Base-by-base conservation (phyloP, 2,888 invertebrate genomes). In the Phortica magna region DNA sequence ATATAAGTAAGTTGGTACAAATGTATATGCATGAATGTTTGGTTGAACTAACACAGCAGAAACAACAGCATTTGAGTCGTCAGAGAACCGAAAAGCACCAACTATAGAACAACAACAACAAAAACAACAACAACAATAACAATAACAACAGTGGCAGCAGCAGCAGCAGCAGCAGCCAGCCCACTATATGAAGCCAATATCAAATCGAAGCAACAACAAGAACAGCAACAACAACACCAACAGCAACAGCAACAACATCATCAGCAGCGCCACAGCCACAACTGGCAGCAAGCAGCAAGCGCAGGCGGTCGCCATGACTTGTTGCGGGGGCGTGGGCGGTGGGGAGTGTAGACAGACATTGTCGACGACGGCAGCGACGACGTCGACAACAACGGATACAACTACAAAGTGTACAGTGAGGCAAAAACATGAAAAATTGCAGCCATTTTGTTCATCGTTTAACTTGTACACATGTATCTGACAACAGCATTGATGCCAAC, bases 161-260 rank as follows among this genome's bases (percentile, higher is more conserved):
- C 61, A 61, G 19, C 61, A 61, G 43, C 43, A 43, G 43, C 43
- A n/a, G n/a, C n/a, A n/a, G n/a, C n/a, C n/a, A n/a, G n/a, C n/a
- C 43, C 43, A 43, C 43, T 43, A 43, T 10, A 43, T 43, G 10
- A 61, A 61, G 67, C 67, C 67, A 67, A 67, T 67, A 67, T 43
- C 67, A 67, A 43, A 67, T 67, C 67, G 67, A 67, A 41, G 22
- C 61, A 61, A 75, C 79, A 75, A 73, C 75, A 70, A 68, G 70
- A 78, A 67, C 77, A 61, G 31, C 53, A 71, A 57, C 22, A 57
- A 72, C 73, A 71, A 74, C 48, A 75, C 64, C 48, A 55, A 67
- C 77, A 77, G 59, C 61, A 57, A 73, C 79, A 75, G 73, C 70
- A 79, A 67, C n/a, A 41, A 67, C 41, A 67, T n/a, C n/a, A n/a